Percentiles rank a stretch among this genome's conserved stretches.
These are phyloP conservation scores for Valencia hispanica DNA, from an alignment of 2,797 vertebrate species.

Conservation along the genomic window DNA sequence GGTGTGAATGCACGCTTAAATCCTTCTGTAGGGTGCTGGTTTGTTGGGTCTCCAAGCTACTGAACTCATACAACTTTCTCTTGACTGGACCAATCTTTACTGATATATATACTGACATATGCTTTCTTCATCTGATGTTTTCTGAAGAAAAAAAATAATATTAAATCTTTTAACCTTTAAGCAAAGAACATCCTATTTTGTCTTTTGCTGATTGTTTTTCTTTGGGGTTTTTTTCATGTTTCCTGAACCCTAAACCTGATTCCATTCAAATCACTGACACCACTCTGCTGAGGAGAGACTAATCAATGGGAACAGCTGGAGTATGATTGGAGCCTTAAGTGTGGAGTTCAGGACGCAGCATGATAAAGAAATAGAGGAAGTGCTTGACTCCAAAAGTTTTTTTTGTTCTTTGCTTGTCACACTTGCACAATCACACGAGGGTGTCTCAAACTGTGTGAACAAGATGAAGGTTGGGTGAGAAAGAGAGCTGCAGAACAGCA, in stretches of 20 bases:
- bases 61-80: neutral
- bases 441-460: conserved; percentile 40
- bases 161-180: neutral
- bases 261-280: conserved; percentile 38
- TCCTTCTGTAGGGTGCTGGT: neutral
- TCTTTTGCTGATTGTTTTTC: neutral
- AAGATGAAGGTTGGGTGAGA: conserved; percentile 46
- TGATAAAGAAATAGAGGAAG: conserved; percentile 28
- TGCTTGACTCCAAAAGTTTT: conserved; percentile 12
- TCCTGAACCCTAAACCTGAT: conserved; percentile 38
- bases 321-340: conserved; percentile 44
- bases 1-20: neutral
- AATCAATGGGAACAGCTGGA: conserved; percentile 70
- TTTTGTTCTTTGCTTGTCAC: conserved; percentile 5
- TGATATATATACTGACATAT: too few species aligned
- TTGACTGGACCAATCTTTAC: neutral
- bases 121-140: neutral
- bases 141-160: too few species aligned
- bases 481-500: conserved; percentile 19
- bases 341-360: conserved; percentile 27
- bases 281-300: conserved; percentile 31
- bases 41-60: neutral
- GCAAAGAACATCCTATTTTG: neutral
- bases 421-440: conserved; percentile 46
- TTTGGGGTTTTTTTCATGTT: neutral